phyloP scores from a whole-genome alignment of 2,888 invertebrate genomes.

The Masnerella sp. region DNA sequence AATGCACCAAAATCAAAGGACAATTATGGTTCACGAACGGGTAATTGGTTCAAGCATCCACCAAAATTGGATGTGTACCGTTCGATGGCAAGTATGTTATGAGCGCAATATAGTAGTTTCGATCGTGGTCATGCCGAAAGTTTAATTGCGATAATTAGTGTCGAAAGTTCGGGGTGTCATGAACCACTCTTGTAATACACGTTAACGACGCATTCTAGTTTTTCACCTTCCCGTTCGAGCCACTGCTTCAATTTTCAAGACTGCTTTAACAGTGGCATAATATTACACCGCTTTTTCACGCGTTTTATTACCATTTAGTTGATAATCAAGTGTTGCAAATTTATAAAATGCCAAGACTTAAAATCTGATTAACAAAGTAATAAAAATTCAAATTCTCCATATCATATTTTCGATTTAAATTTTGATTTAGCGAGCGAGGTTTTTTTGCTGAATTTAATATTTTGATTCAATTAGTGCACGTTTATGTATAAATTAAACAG shows the following conservation, averaged over 20 bases:
- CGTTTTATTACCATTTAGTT: too few relatives aligned
- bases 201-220: conserved; percentile 33
- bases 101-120: conserved; percentile 38
- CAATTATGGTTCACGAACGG: conserved; percentile 44
- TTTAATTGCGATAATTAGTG: conserved; percentile 63
- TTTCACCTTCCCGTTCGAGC: conserved; percentile 13
- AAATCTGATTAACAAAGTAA: too few relatives aligned
- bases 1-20: conserved; percentile 42
- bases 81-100: conserved; percentile 50
- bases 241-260: conserved; percentile 14
- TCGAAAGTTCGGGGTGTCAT: conserved; percentile 51
- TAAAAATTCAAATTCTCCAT: too few relatives aligned
- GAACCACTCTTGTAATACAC: conserved; percentile 45
- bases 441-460: too few relatives aligned
- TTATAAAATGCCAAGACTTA: too few relatives aligned
- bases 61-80: conserved; percentile 52
- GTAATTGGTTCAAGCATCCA: conserved; percentile 48
- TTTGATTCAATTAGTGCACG: too few relatives aligned
- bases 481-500: too few relatives aligned
- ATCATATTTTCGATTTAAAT: too few relatives aligned
- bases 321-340: too few relatives aligned
- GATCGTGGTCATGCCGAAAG: conserved; percentile 56
- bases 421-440: too few relatives aligned
- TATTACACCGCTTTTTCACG: too few relatives aligned
- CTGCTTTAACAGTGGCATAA: too few relatives aligned